phyloP scores from a whole-genome alignment of 1,140 invertebrate genomes.

The Adoxophyes honmai region DNA sequence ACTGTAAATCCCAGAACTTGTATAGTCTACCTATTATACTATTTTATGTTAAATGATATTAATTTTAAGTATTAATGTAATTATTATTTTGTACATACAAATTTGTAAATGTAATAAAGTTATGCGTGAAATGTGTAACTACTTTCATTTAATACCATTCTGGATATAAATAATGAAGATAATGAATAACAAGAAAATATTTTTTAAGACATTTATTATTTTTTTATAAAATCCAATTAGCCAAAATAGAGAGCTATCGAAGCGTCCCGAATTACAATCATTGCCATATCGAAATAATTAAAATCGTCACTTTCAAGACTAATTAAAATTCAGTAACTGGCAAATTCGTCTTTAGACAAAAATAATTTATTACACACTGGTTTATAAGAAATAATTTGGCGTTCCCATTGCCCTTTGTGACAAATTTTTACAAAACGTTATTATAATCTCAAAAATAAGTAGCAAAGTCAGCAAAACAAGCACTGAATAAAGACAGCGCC shows the following conservation, averaged over 20 bases:
- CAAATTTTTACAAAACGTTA: no score
- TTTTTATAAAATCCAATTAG: not conserved
- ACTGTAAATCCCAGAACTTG: not conserved
- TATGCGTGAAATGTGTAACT: not conserved
- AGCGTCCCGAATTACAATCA: constrained; percentile 9
- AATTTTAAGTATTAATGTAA: not conserved
- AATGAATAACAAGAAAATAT: not conserved
- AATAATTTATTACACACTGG: no score
- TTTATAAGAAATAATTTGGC: no score
- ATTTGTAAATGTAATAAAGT: constrained; percentile 28
- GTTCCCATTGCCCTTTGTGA: no score
- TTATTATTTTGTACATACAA: constrained; percentile 35
- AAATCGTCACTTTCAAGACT: no score
- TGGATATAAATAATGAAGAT: not conserved
- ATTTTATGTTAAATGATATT: constrained; percentile 6
- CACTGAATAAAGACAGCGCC: no score
- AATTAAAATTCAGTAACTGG: no score
- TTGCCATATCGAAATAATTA: not conserved
- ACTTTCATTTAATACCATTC: no score
- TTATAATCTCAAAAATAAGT: no score
- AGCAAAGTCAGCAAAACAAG: no score
- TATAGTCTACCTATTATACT: not conserved
- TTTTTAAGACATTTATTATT: not conserved
- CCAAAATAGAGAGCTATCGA: constrained; percentile 11
- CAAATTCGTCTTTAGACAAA: no score